These are phyloP conservation scores for Gymnopithys bicolor DNA, from an alignment of 2,797 vertebrate species.

Conservation along the genomic window DNA sequence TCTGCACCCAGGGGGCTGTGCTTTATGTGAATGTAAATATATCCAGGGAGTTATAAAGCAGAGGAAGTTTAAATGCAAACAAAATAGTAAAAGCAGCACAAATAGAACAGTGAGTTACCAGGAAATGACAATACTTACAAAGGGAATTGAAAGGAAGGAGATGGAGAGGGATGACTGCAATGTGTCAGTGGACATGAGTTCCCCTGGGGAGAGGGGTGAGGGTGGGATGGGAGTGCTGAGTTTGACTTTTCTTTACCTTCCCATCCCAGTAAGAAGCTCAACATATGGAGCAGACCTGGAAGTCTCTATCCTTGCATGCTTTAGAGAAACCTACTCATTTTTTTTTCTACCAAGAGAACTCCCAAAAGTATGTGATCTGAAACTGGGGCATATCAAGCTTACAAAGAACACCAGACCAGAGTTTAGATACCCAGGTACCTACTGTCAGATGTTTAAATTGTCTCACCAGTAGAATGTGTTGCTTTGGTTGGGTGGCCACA, in stretches of 20 bases:
- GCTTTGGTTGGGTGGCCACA: not conserved
- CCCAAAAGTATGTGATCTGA: not conserved
- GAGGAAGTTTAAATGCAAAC: slow-evolving; percentile 58
- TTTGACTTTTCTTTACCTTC: not conserved
- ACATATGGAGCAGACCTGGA: not conserved
- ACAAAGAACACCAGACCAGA: not conserved
- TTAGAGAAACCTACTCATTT: not conserved
- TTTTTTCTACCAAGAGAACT: not conserved
- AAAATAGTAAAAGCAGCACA: not conserved
- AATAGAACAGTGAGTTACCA: not conserved
- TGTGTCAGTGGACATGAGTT: not conserved
- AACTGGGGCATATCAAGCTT: not conserved
- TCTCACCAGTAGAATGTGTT: not conserved
- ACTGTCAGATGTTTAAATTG: not conserved
- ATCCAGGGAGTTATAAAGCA: slow-evolving; percentile 8
- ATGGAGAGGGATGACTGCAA: not conserved
- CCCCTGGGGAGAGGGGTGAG: not conserved
- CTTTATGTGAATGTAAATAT: slow-evolving; percentile 48
- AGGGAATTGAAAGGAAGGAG: not conserved
- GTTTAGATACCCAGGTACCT: not conserved
- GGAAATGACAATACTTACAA: slow-evolving; percentile 30
- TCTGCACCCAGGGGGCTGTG: not conserved
- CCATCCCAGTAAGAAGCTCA: not conserved
- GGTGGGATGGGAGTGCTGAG: not conserved
- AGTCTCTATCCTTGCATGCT: not conserved